Conservation (phyloP, 1,140 invertebrate species). For the Aphaenogaster rudis region DNA sequence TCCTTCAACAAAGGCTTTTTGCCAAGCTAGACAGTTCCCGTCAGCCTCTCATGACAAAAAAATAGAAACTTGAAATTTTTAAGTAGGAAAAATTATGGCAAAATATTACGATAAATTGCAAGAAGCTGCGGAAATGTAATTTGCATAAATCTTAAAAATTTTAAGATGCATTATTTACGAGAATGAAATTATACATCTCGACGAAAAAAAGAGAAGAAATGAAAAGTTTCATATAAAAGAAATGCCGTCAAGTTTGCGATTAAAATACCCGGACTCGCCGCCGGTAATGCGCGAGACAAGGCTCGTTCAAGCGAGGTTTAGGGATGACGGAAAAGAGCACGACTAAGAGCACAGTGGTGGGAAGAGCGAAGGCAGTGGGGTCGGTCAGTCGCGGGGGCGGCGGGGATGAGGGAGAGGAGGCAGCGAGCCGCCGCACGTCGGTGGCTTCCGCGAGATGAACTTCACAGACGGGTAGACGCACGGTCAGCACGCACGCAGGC, state of each 20-base stretch:
- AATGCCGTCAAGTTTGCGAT: slow-evolving; percentile 5
- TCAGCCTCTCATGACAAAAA: not conserved
- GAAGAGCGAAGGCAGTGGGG: not conserved
- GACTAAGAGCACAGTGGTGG: slow-evolving; percentile 8
- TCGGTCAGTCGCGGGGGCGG: not conserved
- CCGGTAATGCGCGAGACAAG: slow-evolving; percentile 16
- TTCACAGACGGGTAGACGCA: slow-evolving; percentile 49
- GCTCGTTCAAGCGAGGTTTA: slow-evolving; percentile 22
- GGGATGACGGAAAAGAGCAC: slow-evolving; percentile 32
- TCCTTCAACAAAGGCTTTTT: not conserved
- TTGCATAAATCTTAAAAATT: not conserved
- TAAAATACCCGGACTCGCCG: slow-evolving; percentile 1
- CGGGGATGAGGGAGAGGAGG: slow-evolving; percentile 10
- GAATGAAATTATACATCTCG: not conserved
- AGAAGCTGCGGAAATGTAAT: not conserved
- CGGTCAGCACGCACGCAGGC: slow-evolving; percentile 50
- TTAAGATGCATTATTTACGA: not conserved
- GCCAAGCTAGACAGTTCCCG: not conserved
- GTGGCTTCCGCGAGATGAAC: slow-evolving; percentile 39
- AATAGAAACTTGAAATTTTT: not conserved
- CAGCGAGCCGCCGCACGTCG: slow-evolving; percentile 25
- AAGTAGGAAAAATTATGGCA: not conserved
- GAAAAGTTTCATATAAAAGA: not conserved
- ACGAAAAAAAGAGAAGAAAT: not conserved
- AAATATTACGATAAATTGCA: not conserved